Evolutionary conservation across 2,113 vertebrate genomes (phyloP).

Genomic region (Embiotoca jacksoni): DNA sequence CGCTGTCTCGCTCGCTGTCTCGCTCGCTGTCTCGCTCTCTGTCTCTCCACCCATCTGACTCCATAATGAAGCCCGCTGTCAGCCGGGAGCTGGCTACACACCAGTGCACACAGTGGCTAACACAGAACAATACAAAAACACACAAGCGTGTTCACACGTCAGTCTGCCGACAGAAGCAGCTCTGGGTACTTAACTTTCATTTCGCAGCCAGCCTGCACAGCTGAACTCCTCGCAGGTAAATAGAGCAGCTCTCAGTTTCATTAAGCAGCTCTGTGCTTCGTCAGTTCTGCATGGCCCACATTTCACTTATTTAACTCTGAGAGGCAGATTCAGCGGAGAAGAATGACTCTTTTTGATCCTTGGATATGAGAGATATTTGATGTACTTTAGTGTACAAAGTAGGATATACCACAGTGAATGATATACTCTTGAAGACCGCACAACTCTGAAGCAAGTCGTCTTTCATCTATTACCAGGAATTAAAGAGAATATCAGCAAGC

Average conservation of each 20-base stretch:
- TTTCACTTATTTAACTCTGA: conserved; percentile 59
- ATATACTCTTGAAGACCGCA: conserved; percentile 11
- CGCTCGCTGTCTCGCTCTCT: conserved; percentile 13
- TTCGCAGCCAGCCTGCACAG: conserved; percentile 44
- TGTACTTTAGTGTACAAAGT: conserved; percentile 35
- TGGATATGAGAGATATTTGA: conserved; percentile 43
- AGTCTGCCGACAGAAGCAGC: conserved; percentile 52
- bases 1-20: not conserved
- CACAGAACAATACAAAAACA: conserved; percentile 19
- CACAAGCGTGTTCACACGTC: conserved; percentile 44
- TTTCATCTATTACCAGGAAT: conserved; percentile 26
- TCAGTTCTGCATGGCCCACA: conserved; percentile 29
- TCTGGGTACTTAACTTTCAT: conserved; percentile 55
- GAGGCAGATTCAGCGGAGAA: conserved; percentile 48
- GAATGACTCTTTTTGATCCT: conserved; percentile 48
- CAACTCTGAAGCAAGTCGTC: conserved; percentile 3
- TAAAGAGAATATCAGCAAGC: too few species aligned
- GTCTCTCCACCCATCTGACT: conserved; percentile 46
- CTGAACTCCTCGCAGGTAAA: conserved; percentile 66
- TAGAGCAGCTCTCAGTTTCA: conserved; percentile 59
- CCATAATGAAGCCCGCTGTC: conserved; percentile 61
- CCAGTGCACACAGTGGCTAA: conserved; percentile 19
- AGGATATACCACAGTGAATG: conserved; percentile 37
- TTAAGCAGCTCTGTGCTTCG: conserved; percentile 54
- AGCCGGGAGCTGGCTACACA: conserved; percentile 49